A percentile compares a stretch with the other conserved stretches of the same genome.
Conservation (phyloP, 2,113 vertebrate genomes). For the Tragulus kanchil region DNA sequence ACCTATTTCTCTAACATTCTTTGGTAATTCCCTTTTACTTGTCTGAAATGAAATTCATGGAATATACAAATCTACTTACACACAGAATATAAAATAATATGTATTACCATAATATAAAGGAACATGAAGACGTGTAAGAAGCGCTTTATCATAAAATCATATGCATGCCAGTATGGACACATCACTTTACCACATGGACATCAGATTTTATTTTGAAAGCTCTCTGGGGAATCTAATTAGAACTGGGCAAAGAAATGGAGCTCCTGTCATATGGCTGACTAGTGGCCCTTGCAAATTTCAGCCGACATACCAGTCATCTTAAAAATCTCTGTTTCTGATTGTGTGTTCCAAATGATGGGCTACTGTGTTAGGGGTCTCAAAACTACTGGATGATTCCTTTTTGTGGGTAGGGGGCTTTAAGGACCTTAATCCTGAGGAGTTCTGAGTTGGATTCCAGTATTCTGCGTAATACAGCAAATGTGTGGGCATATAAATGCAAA, state of each 20-base stretch:
- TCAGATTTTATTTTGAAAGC: conserved; percentile 31
- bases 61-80: not conserved
- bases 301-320: not conserved
- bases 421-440: not conserved
- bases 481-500: not conserved
- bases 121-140: not conserved
- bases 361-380: not conserved
- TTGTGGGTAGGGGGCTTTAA: no score
- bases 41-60: not conserved
- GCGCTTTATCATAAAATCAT: not conserved
- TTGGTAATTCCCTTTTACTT: not conserved
- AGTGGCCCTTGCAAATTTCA: not conserved
- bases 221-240: not conserved
- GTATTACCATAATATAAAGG: not conserved
- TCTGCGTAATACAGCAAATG: no score
- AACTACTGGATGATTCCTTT: not conserved
- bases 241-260: not conserved
- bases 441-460: not conserved
- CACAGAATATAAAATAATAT: not conserved
- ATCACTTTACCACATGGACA: no score
- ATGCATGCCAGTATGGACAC: not conserved
- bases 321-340: not conserved
- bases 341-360: not conserved
- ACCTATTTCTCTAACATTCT: not conserved
- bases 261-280: not conserved